Evolutionary conservation across 1,140 invertebrate genomes (phyloP).

Genomic region (Pogonomyrmex californicus): DNA sequence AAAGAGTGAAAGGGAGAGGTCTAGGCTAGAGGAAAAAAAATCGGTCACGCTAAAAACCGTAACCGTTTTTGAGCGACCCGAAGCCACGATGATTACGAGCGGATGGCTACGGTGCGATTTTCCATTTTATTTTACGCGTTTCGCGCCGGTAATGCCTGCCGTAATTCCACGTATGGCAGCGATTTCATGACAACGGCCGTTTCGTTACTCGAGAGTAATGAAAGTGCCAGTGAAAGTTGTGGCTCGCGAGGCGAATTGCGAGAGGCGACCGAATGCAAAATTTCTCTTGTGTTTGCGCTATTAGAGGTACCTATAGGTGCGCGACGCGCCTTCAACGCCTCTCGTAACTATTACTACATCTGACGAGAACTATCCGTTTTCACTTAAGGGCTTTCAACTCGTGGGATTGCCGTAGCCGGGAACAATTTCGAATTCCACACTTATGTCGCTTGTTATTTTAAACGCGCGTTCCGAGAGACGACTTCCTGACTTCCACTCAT

Average conservation of each 20-base stretch:
- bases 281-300: constrained; percentile 63
- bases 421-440: constrained; percentile 30
- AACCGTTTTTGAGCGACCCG: constrained; percentile 4
- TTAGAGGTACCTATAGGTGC: neutral
- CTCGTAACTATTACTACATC: neutral
- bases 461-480: constrained; percentile 34
- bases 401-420: neutral
- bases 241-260: constrained; percentile 60
- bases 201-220: constrained; percentile 57
- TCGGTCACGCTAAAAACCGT: constrained; percentile 27
- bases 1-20: constrained; percentile 46
- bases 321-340: neutral
- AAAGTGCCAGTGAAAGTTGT: constrained; percentile 73
- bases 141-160: constrained; percentile 39
- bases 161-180: constrained; percentile 44
- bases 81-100: constrained; percentile 5
- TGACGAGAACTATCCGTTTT: constrained; percentile 35
- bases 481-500: constrained; percentile 46
- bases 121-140: constrained; percentile 62
- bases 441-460: constrained; percentile 56
- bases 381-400: constrained; percentile 13
- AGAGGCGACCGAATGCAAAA: constrained; percentile 50
- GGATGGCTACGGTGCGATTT: constrained; percentile 38
- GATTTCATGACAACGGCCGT: constrained; percentile 48
- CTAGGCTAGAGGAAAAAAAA: neutral